Conservation (phyloP, 2,113 vertebrate species). For the Rhagologus leucostigma region DNA sequence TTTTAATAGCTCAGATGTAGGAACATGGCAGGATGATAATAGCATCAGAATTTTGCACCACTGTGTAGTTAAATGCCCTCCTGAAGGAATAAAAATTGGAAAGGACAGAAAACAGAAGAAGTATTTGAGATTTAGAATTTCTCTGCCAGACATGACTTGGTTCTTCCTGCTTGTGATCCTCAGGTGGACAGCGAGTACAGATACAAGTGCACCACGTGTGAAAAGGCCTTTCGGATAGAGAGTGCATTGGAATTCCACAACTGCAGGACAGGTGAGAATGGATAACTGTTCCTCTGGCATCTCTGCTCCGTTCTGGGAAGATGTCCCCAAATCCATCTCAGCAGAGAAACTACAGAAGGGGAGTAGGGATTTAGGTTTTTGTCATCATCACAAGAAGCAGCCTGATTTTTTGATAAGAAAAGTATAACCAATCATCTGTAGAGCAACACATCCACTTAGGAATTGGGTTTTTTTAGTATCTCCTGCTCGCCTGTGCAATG, state of each 20-base stretch:
- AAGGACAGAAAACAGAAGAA: background rate
- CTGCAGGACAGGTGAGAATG: constrained; percentile 89
- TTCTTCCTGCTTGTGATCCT: background rate
- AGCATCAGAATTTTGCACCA: background rate
- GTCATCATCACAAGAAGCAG: background rate
- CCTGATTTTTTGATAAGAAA: background rate
- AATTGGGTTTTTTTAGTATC: background rate
- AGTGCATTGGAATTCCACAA: constrained; percentile 96
- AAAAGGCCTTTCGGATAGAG: constrained; percentile 94
- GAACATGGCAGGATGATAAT: background rate
- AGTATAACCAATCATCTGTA: background rate
- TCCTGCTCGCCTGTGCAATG: background rate
- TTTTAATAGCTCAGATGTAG: background rate
- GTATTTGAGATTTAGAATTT: background rate
- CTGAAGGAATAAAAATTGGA: background rate
- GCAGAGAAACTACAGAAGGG: background rate
- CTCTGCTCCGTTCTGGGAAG: background rate
- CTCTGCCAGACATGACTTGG: background rate
- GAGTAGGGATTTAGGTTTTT: background rate
- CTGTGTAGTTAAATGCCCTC: background rate
- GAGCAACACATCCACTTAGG: background rate
- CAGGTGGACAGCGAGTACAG: constrained; percentile 91
- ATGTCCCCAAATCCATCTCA: background rate
- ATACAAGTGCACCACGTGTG: constrained; percentile 88
- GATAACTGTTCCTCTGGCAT: background rate